Evolutionary conservation across 2,797 vertebrate species (phyloP), one percentile per base, ranked within the genome.

Genomic region (Thaleichthys pacificus): DNA sequence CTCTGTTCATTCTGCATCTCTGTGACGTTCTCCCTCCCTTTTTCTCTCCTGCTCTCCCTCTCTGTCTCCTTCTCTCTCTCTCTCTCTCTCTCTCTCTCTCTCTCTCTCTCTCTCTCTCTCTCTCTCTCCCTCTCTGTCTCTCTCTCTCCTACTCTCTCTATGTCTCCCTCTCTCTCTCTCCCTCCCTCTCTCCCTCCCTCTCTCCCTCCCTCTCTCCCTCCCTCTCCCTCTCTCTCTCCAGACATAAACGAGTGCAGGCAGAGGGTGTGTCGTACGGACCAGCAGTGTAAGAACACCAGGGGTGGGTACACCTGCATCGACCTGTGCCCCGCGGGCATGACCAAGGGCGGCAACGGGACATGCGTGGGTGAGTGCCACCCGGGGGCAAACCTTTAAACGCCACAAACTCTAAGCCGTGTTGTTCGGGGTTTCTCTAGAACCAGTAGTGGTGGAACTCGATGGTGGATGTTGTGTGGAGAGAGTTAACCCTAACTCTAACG

Each of bases 201-300:
- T 57, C 17, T 57, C 54, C 17, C 49, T 57, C 56, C n/a, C 51
- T 56, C 51, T 56, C 51, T 42, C 9, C 2, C 9, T 42, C 38
- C 12, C 38, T 11, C 38, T 42, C 9, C 8, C 6, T 7, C 38
- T 42, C 38, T 57, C 3, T 22, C 61, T 24, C 28, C 82, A 99
- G 97, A 99, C 77, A 91, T 99, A 81, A 99, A 99, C 0, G 97
- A 99, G 80, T 99, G 98, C 88, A 93, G 94, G 71, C 97, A 98
- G 89, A 93, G 93, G 0, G 95, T 97, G 5, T 99, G 98, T 88
- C 95, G 96, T 66, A 93, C 91, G 3, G 96, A 98, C 76, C 98
- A 99, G 79, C 95, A 95, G 77, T 99, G 98, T 81, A 97, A 95
- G 87, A 99, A 99, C 85, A 97, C 94, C 0, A 95, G 96, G 0